phyloP scores from a whole-genome alignment of 2,888 invertebrate genomes.

The Drosophila peninsularis region DNA sequence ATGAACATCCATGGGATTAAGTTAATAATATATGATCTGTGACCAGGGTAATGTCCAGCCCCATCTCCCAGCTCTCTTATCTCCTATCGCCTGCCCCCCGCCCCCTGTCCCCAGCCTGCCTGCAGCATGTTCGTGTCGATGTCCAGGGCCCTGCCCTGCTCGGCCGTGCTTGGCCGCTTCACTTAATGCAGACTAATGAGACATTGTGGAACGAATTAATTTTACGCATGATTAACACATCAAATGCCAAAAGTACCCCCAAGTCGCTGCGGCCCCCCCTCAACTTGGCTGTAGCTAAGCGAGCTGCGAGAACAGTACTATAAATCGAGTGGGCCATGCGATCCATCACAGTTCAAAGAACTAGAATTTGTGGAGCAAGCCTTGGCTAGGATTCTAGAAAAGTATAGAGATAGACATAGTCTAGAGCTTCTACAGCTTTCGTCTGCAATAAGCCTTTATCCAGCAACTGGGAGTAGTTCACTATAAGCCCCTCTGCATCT shows the following conservation, averaged over 20 bases:
- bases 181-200: slow-evolving; percentile 82
- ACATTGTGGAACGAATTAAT: slow-evolving; percentile 82
- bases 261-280: not conserved
- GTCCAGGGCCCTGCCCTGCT: slow-evolving; percentile 21
- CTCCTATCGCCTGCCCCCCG: not conserved
- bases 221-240: slow-evolving; percentile 83
- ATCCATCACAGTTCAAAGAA: slow-evolving; percentile 15
- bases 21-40: slow-evolving; percentile 78
- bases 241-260: slow-evolving; percentile 61
- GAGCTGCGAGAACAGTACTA: not conserved
- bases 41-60: slow-evolving; percentile 29
- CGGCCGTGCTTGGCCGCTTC: slow-evolving; percentile 64
- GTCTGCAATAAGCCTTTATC: no score
- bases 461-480: no score
- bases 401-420: no score
- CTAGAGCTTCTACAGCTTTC: no score
- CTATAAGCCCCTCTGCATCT: no score
- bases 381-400: no score
- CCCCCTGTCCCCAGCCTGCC: no score
- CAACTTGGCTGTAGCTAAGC: not conserved
- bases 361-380: not conserved
- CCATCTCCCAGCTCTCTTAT: not conserved
- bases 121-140: slow-evolving; percentile 9
- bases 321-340: slow-evolving; percentile 10
- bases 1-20: slow-evolving; percentile 71